phyloP scores from a whole-genome alignment of 2,113 vertebrate species.

The Anser brachyrhynchus region DNA sequence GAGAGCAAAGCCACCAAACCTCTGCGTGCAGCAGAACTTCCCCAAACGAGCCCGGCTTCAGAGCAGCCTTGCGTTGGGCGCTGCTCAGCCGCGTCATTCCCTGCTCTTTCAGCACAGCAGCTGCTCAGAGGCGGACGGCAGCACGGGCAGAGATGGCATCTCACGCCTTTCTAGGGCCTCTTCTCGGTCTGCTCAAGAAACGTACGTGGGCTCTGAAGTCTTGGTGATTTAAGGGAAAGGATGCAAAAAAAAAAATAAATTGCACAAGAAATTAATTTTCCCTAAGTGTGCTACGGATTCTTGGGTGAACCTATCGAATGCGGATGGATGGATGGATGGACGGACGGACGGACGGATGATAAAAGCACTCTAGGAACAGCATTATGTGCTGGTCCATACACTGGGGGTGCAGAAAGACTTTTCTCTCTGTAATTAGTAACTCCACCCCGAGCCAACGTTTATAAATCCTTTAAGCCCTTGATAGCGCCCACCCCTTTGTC shows the following conservation, averaged over 20 bases:
- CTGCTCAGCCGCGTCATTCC: not conserved
- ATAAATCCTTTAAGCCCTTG: slow-evolving; percentile 65
- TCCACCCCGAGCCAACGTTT: slow-evolving; percentile 64
- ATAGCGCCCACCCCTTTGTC: slow-evolving; percentile 13
- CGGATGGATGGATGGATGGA: slow-evolving; percentile 15
- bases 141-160: not conserved
- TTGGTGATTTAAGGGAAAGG: slow-evolving; percentile 40
- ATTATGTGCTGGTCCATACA: slow-evolving; percentile 33
- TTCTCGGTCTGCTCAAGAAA: slow-evolving; percentile 4
- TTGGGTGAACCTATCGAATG: slow-evolving; percentile 31
- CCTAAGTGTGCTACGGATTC: not conserved
- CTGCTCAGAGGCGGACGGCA: not conserved
- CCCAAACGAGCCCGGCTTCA: not conserved
- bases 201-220: not conserved
- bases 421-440: slow-evolving; percentile 64
- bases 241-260: slow-evolving; percentile 38
- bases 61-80: not conserved
- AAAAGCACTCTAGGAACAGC: slow-evolving; percentile 47
- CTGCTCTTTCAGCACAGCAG: not conserved
- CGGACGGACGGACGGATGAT: not conserved
- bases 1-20: not conserved
- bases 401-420: slow-evolving; percentile 53
- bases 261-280: slow-evolving; percentile 53
- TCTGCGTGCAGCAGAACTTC: not conserved
- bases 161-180: not conserved